Base-by-base conservation (phyloP, 2,113 vertebrate genomes). In the Romanogobio albipinnatus region DNA sequence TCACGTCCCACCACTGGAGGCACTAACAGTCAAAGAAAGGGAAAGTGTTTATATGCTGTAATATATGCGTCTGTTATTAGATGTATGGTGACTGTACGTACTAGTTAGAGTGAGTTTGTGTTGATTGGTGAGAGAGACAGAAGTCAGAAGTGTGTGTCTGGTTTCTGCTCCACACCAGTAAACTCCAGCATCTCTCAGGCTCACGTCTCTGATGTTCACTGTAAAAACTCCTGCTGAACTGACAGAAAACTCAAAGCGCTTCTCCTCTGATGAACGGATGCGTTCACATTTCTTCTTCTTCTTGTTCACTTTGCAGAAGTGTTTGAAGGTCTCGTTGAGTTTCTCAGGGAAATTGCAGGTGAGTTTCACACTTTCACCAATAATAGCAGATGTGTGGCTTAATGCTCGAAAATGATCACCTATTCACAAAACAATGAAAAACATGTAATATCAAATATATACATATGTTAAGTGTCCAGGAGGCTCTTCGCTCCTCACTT, bases 111-210 rank as follows among this genome's bases (percentile, higher is more conserved):
- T 11, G 53, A 91, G 80, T 3, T 81, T 7, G 26, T 89, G 82
- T 61, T 61, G 15, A n/a, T 22, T 83, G 26, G 70, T 87, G 70
- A 84, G 87, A 24, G 5, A 2, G 9, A 26, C 71, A 26, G 5
- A 56, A 7, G 3, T 47, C 4, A 8, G 5, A 5, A 0, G 2
- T 7, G 3, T 39, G 17, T 75, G 3, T 14, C 6, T 68, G 61
- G 14, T 70, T 58, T 68, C 5, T n/a, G 49, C 26, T 36, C 26
- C 85, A 87, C 89, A 92, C 70, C 33, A 73, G 82, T 90, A 90
- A 61, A 6, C 83, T 86, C 62, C 71, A 19, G 66, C 29, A 74
- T 90, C 89, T 75, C 24, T 6, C 2, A 22, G 11, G 0, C 43
- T 83, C 83, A 89, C 61, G 10, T 45, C 10, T 1, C 51, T 24